Evolutionary conservation across 2,797 vertebrate species (phyloP).

Genomic region (Pagetopsis macropterus): DNA sequence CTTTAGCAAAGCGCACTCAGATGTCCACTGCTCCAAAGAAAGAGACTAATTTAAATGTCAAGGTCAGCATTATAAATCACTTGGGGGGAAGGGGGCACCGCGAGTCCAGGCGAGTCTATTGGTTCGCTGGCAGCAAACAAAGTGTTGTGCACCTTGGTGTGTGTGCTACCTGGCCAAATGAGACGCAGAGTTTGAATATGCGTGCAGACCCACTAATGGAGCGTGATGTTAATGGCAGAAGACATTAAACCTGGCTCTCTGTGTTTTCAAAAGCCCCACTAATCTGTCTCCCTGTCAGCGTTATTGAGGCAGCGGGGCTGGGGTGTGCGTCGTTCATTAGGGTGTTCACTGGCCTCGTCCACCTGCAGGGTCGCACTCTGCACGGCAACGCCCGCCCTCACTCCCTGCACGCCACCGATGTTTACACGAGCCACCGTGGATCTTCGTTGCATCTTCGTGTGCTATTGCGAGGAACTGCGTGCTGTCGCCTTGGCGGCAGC

Average conservation of each 20-base stretch:
- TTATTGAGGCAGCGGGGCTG: slow-evolving; percentile 58
- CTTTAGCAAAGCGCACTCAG: slow-evolving; percentile 64
- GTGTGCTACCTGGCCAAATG: slow-evolving; percentile 64
- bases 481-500: slow-evolving; percentile 1
- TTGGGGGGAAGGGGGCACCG: slow-evolving; percentile 43
- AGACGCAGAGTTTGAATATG: slow-evolving; percentile 69
- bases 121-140: slow-evolving; percentile 64
- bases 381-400: slow-evolving; percentile 17
- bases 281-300: slow-evolving; percentile 78
- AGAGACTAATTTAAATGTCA: slow-evolving; percentile 79
- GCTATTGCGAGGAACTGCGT: slow-evolving; percentile 19
- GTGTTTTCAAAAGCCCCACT: slow-evolving; percentile 74
- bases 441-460: slow-evolving; percentile 48
- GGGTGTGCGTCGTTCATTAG: slow-evolving; percentile 63
- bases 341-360: slow-evolving; percentile 54
- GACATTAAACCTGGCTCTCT: slow-evolving; percentile 75
- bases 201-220: slow-evolving; percentile 70
- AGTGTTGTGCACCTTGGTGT: slow-evolving; percentile 30
- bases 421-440: slow-evolving; percentile 23
- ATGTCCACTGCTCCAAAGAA: slow-evolving; percentile 63
- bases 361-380: slow-evolving; percentile 49
- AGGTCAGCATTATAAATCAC: slow-evolving; percentile 79
- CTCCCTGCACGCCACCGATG: neutral
- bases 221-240: slow-evolving; percentile 73
- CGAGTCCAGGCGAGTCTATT: slow-evolving; percentile 39